Conservation (phyloP, 2,888 invertebrate species). For the Mythimna pallens region DNA sequence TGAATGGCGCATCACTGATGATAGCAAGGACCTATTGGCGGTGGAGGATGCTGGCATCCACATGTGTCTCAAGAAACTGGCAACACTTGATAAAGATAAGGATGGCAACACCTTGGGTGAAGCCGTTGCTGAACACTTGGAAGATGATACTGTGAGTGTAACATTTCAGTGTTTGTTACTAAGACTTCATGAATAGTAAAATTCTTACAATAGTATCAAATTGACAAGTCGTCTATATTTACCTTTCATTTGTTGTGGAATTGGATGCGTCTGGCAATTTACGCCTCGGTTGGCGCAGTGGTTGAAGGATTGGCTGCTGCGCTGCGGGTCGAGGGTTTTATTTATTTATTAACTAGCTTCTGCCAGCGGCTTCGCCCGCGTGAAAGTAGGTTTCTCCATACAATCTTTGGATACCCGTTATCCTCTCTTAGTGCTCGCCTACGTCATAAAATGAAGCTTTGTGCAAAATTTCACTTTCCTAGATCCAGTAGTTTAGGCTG, state of each 20-base stretch:
- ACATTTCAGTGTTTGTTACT: neutral
- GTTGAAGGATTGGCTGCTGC: too few relatives aligned
- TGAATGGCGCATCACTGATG: slow-evolving; percentile 90
- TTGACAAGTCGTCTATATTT: neutral
- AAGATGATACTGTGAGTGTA: slow-evolving; percentile 89
- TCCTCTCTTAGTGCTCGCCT: too few relatives aligned
- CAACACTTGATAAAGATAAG: slow-evolving; percentile 91
- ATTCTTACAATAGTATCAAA: neutral
- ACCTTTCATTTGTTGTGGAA: neutral
- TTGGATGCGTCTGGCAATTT: neutral
- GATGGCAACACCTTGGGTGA: slow-evolving; percentile 90
- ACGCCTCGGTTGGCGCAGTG: too few relatives aligned
- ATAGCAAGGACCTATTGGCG: slow-evolving; percentile 86
- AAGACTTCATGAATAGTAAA: neutral
- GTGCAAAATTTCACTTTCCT: too few relatives aligned
- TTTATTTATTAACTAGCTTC: too few relatives aligned
- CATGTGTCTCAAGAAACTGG: slow-evolving; percentile 94
- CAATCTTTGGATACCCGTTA: too few relatives aligned
- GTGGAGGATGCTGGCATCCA: slow-evolving; percentile 95
- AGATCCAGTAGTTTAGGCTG: too few relatives aligned
- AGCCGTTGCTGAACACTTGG: slow-evolving; percentile 88
- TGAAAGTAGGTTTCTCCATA: too few relatives aligned
- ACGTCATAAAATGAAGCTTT: too few relatives aligned
- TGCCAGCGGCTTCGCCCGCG: too few relatives aligned
- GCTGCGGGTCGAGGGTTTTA: too few relatives aligned